A percentile compares a stretch with the other conserved stretches of the same genome.
Conservation (phyloP, 2,797 vertebrate genomes). For the Premnoplex brunnescens region DNA sequence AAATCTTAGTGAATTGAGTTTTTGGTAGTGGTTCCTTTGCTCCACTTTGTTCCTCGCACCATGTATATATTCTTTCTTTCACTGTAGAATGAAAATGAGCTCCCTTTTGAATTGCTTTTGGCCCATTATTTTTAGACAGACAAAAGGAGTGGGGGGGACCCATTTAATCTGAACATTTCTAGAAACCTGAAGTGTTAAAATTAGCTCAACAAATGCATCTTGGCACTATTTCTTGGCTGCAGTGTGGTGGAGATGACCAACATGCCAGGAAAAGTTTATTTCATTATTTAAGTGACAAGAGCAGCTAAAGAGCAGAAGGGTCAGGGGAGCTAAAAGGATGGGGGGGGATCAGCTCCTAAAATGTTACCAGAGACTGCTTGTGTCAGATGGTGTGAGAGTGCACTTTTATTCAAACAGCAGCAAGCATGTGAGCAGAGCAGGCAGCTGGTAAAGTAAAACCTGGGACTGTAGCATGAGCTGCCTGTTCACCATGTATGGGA, state of each 20-base stretch:
- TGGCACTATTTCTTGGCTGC: not conserved
- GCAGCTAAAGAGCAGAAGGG: not conserved
- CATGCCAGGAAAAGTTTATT: not conserved
- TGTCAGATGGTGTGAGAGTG: not conserved
- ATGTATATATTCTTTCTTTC: not conserved
- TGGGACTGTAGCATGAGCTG: not conserved
- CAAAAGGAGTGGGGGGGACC: not conserved
- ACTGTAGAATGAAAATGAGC: not conserved
- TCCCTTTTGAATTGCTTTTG: not conserved
- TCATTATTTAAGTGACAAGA: not conserved
- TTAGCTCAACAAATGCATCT: not conserved
- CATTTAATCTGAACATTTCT: not conserved
- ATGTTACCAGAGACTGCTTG: not conserved
- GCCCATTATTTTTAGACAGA: not conserved
- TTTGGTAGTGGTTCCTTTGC: not conserved
- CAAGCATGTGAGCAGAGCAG: not conserved
- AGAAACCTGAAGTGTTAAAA: not conserved
- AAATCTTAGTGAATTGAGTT: not conserved
- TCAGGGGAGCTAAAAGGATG: not conserved
- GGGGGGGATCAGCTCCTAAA: not conserved
- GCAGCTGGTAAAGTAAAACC: not conserved
- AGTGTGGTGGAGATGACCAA: not conserved
- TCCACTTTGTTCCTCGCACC: fast-evolving
- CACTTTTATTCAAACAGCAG: not conserved
- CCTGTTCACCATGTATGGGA: not conserved